Base-by-base conservation (phyloP, 2,888 invertebrate genomes). In the Hirtodrosophila alboralis region DNA sequence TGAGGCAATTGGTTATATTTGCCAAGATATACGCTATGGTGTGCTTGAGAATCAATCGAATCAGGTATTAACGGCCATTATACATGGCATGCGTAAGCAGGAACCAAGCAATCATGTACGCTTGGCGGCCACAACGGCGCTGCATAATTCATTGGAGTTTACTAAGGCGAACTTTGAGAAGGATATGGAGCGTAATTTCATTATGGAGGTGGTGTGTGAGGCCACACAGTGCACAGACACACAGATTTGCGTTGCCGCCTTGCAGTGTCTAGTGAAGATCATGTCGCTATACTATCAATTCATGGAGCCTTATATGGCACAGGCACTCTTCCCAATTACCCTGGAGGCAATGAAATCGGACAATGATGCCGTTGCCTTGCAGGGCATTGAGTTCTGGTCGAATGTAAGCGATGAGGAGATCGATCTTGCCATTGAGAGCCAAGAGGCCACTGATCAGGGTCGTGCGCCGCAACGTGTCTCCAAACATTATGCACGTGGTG, bases 301-400 rank as follows among this genome's bases (percentile, higher is more conserved):
- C 89, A 99, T 99, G 99, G 98, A 99, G 90, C 95, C 96, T 9
- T 99, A 99, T 89, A 99, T 99, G 99, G 97, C 95, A 0, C 96
- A 96, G 88, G 99, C 99, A 9, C 92, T 99, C 12, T 99, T 99
- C 91, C 98, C 99, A 21, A 99, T 99, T 57, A 98, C 99, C 6
- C 92, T 99, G 88, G 97, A 98, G 91, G 98, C 99, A 7, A 99
- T 99, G 98, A 98, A 97, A 90, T 97, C 97, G 12, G 97, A 97
- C 68, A 94, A 96, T 71, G 98, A 99, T 91, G 98, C 98, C 79
- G 96, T 99, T 48, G 95, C 98, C 12, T 93, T 99, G 53, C 99
- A 99, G 92, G 99, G 99, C 74, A 99, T 99, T 89, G 99, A 99
- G 91, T 99, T 99, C 92, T 99, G 99, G 99, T 99, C 98, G 3